Evolutionary conservation across 2,797 vertebrate genomes (phyloP).

Genomic region (Morus bassanus): DNA sequence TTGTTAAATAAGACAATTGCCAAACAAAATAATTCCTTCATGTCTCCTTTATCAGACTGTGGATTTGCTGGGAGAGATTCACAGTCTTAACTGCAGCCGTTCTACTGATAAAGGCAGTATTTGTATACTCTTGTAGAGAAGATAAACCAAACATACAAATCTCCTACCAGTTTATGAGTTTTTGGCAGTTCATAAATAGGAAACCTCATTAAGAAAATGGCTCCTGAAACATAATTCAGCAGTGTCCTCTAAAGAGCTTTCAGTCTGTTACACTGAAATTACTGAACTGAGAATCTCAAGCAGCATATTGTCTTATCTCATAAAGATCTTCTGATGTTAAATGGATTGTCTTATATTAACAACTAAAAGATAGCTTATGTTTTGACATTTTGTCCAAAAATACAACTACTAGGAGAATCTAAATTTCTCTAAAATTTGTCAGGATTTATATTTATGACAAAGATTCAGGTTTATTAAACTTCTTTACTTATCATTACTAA

Average conservation of each 20-base stretch:
- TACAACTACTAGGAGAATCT: too few species aligned
- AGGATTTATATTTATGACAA: background rate
- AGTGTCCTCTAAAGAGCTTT: background rate
- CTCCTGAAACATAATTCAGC: background rate
- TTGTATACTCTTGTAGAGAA: background rate
- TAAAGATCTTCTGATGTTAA: background rate
- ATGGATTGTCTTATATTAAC: background rate
- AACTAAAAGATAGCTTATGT: background rate
- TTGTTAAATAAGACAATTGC: background rate
- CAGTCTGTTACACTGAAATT: background rate
- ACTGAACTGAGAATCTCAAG: background rate
- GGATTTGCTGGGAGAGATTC: background rate
- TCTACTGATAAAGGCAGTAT: conserved; percentile 20
- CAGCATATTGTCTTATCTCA: background rate
- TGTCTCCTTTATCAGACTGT: background rate
- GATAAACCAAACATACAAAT: conserved; percentile 10
- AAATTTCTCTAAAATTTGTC: background rate
- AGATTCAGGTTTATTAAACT: background rate
- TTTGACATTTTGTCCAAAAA: background rate
- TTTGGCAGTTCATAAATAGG: conserved; percentile 38
- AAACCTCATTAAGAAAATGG: background rate
- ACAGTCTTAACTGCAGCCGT: background rate
- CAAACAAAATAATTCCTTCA: conserved; percentile 38
- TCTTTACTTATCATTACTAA: background rate
- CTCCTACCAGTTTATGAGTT: conserved; percentile 19